phyloP scores from a whole-genome alignment of 2,888 invertebrate genomes.

The Noctua janthe region DNA sequence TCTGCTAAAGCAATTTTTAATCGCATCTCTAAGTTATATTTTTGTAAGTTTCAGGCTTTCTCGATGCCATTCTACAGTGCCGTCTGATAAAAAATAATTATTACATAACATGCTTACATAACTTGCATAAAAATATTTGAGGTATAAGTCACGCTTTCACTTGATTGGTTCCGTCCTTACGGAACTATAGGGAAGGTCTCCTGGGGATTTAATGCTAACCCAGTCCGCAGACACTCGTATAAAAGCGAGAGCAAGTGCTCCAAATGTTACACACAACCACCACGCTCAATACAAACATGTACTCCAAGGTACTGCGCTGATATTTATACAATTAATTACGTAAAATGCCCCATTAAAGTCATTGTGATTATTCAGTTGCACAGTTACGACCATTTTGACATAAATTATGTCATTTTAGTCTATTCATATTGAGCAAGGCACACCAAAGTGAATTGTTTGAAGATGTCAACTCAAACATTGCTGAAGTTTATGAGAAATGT shows the following conservation, averaged over 20 bases:
- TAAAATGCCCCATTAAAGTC: not conserved
- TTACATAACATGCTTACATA: too few relatives aligned
- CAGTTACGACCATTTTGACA: not conserved
- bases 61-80: too few relatives aligned
- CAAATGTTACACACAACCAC: conserved; percentile 79
- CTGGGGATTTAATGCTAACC: conserved; percentile 73
- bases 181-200: conserved; percentile 20
- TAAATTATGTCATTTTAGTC: not conserved
- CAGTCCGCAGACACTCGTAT: conserved; percentile 78
- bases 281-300: conserved; percentile 83
- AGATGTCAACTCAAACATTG: not conserved
- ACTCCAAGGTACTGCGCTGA: conserved; percentile 81
- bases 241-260: conserved; percentile 82
- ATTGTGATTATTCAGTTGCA: not conserved
- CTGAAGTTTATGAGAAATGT: not conserved
- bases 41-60: not conserved
- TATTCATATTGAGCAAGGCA: not conserved
- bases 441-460: not conserved
- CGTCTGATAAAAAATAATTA: not conserved
- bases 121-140: not conserved
- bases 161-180: conserved; percentile 16
- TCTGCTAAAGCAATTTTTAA: not conserved
- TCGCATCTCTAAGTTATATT: not conserved
- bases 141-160: conserved; percentile 2
- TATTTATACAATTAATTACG: conserved; percentile 18